A percentile compares a stretch with the other conserved stretches of the same genome.
These are phyloP conservation scores for Rhegmatorhina hoffmannsi DNA, from an alignment of 2,113 vertebrate genomes.

Conservation along the genomic window DNA sequence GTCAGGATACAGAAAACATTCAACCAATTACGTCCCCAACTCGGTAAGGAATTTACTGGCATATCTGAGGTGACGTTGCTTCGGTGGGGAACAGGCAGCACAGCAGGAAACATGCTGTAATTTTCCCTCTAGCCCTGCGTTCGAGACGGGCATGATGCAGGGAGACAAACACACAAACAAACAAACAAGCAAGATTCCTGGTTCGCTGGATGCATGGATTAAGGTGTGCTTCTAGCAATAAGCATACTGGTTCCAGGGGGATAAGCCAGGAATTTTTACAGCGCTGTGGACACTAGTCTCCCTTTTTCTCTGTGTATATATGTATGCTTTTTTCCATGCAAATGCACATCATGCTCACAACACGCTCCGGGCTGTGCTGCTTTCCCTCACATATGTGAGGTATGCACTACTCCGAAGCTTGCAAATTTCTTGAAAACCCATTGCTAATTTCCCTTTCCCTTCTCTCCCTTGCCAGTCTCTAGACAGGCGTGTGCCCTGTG, in stretches of 20 bases:
- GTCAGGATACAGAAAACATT: conserved; percentile 47
- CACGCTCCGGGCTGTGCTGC: not conserved
- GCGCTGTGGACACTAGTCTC: not conserved
- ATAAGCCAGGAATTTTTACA: not conserved
- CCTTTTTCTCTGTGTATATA: not conserved
- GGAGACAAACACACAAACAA: not conserved
- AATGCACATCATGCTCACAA: not conserved
- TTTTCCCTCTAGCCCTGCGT: not conserved
- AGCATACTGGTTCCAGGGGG: not conserved
- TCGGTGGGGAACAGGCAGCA: not conserved
- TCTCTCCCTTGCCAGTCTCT: not conserved
- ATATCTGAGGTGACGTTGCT: conserved; percentile 63
- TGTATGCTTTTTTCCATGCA: not conserved
- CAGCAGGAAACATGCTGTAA: conserved; percentile 1
- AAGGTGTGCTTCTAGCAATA: not conserved
- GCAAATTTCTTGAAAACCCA: not conserved
- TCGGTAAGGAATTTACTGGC: conserved; percentile 63
- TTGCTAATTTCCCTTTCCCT: not conserved
- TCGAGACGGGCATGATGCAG: not conserved
- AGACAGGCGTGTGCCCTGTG: not conserved
- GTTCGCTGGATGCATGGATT: not conserved
- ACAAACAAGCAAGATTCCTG: not conserved
- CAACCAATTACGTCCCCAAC: conserved; percentile 49
- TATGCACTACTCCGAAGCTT: not conserved
- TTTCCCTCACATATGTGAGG: not conserved